Evolutionary conservation across 2,888 invertebrate species (phyloP).

Genomic region (Synanthedon andrenaeformis): DNA sequence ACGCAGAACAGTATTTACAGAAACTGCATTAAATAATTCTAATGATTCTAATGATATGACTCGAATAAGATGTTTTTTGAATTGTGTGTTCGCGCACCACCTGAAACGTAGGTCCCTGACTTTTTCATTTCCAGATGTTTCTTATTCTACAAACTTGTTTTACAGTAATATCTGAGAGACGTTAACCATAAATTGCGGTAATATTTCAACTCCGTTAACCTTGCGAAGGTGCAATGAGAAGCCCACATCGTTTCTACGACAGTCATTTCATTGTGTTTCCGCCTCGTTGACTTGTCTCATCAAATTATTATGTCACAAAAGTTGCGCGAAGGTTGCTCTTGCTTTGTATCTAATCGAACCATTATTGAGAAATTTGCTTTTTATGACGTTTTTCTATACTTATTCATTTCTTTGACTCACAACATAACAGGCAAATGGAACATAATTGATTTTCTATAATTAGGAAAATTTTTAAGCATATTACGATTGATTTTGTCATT

Average conservation of each 20-base stretch:
- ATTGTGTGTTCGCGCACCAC: too few species aligned
- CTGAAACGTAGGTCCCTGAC: too few species aligned
- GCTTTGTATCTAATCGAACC: neutral
- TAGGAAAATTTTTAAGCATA: too few species aligned
- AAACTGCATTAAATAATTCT: too few species aligned
- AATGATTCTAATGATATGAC: too few species aligned
- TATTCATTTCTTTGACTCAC: neutral
- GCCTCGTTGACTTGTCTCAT: slow-evolving; percentile 40
- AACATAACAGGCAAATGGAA: neutral
- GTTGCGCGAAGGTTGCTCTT: slow-evolving; percentile 30
- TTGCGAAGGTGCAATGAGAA: neutral
- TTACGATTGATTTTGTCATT: too few species aligned
- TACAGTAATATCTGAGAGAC: too few species aligned
- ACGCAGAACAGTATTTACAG: too few species aligned
- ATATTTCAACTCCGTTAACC: neutral
- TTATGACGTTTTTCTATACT: neutral
- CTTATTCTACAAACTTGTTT: too few species aligned
- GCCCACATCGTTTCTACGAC: slow-evolving; percentile 1
- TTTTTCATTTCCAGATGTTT: too few species aligned
- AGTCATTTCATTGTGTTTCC: slow-evolving; percentile 50
- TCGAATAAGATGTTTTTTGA: too few species aligned
- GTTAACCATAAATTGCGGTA: too few species aligned
- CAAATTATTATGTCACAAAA: slow-evolving; percentile 42
- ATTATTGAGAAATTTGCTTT: neutral
- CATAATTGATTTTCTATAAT: neutral